Evolutionary conservation across 2,113 vertebrate genomes (phyloP).

Genomic region (Tonatia bakeri): DNA sequence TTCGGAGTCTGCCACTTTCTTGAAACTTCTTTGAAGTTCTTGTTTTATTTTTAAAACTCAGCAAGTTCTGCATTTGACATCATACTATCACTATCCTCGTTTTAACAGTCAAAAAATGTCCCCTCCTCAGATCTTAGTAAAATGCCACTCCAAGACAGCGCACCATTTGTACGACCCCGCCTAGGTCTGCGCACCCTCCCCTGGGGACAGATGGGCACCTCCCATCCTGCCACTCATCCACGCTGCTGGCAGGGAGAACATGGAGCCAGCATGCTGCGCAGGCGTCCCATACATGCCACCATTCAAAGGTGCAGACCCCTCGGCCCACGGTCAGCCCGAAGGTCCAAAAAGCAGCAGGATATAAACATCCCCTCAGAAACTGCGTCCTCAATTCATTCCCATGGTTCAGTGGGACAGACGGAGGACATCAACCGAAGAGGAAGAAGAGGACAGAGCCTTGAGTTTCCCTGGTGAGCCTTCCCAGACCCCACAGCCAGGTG

Average conservation of each 20-base stretch:
- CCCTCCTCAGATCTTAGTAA: background rate
- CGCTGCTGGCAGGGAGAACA: background rate
- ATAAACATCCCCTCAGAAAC: background rate
- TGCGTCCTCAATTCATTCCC: too few species aligned
- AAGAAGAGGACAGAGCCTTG: background rate
- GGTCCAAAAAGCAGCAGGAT: background rate
- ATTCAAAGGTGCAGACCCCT: background rate
- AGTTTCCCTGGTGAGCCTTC: background rate
- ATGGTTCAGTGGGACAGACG: background rate
- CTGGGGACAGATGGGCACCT: background rate
- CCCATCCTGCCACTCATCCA: background rate
- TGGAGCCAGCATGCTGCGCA: accelerated
- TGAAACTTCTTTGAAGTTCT: background rate
- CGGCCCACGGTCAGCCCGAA: background rate
- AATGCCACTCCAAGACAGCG: background rate
- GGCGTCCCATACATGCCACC: background rate
- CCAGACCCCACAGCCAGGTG: background rate
- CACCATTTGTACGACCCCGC: background rate
- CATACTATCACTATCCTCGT: background rate
- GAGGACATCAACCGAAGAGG: background rate
- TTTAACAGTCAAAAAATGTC: background rate
- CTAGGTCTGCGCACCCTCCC: background rate
- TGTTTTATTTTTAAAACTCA: slow-evolving; percentile 27
- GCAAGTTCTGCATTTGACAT: background rate
- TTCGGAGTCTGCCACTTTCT: background rate